These are phyloP conservation scores for Eulithis testata DNA, from an alignment of 2,888 invertebrate genomes.

Conservation along the genomic window DNA sequence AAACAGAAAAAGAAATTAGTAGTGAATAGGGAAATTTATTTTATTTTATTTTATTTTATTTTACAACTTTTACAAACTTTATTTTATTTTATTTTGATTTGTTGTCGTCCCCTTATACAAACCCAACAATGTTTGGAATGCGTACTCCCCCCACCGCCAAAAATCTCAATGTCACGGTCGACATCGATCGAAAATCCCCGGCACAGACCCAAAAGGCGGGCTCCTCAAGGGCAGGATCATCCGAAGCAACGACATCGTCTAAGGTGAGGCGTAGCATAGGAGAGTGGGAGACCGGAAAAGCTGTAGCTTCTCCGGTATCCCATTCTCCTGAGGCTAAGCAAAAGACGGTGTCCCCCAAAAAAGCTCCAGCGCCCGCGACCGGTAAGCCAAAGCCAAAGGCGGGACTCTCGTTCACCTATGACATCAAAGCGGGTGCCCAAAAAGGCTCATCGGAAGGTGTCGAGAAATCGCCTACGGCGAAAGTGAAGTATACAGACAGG, in stretches of 20 bases:
- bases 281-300: conserved; percentile 1
- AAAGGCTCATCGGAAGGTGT: not conserved
- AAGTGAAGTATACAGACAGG: not conserved
- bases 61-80: conserved; percentile 1
- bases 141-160: not conserved
- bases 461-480: not conserved
- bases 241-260: not conserved
- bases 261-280: conserved; percentile 2
- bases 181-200: not conserved
- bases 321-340: not conserved
- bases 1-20: not conserved
- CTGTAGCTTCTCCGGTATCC: not conserved
- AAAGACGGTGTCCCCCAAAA: not conserved
- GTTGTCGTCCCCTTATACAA: not conserved
- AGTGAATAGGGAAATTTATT: not conserved
- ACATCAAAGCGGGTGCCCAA: not conserved
- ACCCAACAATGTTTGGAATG: not conserved
- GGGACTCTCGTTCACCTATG: not conserved
- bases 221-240: not conserved
- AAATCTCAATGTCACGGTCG: not conserved
- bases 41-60: not conserved
- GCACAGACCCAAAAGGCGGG: not conserved
- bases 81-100: not conserved
- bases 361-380: not conserved
- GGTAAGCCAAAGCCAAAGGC: not conserved